Percentiles rank a stretch among this genome's conserved stretches.
Conservation (phyloP, 2,113 vertebrate genomes). For the Panurus biarmicus region DNA sequence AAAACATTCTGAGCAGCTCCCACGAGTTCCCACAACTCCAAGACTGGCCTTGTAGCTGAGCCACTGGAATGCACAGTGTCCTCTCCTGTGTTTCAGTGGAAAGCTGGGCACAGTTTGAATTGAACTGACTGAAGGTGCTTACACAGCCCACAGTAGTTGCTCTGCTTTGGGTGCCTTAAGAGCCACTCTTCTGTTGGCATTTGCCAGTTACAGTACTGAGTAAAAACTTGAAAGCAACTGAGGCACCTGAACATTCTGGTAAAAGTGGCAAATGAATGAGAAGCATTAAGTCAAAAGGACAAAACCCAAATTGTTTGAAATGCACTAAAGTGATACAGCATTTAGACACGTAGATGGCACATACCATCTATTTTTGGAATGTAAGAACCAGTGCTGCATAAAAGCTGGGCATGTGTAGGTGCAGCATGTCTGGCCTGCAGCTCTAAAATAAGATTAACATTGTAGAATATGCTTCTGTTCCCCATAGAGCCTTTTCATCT, state of each 20-base stretch:
- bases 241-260: not conserved
- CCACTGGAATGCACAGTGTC: not conserved
- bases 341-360: too few species aligned
- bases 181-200: not conserved
- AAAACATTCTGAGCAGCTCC: not conserved
- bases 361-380: not conserved
- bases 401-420: not conserved
- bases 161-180: not conserved
- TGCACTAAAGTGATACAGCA: not conserved
- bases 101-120: not conserved
- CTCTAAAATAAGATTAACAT: not conserved
- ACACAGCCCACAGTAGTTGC: not conserved
- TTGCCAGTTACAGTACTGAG: not conserved
- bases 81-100: not conserved
- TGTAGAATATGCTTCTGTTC: not conserved
- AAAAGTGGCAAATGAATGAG: not conserved
- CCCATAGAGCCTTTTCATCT: conserved; percentile 22
- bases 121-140: not conserved
- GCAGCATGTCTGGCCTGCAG: not conserved
- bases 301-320: not conserved
- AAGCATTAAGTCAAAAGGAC: not conserved
- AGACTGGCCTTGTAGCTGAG: not conserved
- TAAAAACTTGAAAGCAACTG: not conserved
- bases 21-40: not conserved
- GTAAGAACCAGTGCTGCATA: not conserved